Evolutionary conservation across 2,797 vertebrate species (phyloP), one percentile per base, ranked within the genome.

Genomic region (Anolis apletophallus): DNA sequence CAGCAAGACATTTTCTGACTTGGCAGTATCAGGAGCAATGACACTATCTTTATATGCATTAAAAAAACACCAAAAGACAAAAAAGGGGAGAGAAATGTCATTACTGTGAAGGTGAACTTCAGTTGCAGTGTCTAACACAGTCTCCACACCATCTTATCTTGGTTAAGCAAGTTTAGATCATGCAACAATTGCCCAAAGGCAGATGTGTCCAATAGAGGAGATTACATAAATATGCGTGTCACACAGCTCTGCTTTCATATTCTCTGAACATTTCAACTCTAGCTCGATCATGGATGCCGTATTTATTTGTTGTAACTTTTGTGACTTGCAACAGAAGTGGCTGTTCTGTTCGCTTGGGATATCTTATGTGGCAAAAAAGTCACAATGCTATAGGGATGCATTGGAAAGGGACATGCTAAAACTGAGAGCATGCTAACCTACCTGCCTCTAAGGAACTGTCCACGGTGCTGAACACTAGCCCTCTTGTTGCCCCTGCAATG

Each of bases 21-120:
- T 93, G 93, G 91, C 90, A 94, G 90, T 94, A 90, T 94, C 93
- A 89, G 91, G 86, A 61, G 52, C 88, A 88, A 86, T 89, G 88
- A 93, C 92, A 5, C 85, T 95, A 95, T 95, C 94, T 94, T 89
- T 91, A n/a, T 92, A 55, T 83, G 90, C 82, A 93, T 91, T 90
- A 83, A 90, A 83, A 88, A 93, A 90, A 68, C 10, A 19, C 4
- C 16, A 36, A 72, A 85, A 85, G 76, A 61, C 76, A 61, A 79
- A 83, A 83, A 83, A 68, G 68, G 26, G 86, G 81, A 87, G 52
- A 90, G 88, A 93, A 87, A 40, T 93, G 93, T 90, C 89, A 90
- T 87, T 83, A 36, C 23, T 0, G 14, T 94, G 92, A 95, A 94
- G 93, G 94, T 95, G 94, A 94, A 94, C 93, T 95, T 92, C 67